Percentiles rank a stretch among this genome's conserved stretches.
Evolutionary conservation across 2,797 vertebrate genomes (phyloP).

Genomic region (Vultur gryphus): DNA sequence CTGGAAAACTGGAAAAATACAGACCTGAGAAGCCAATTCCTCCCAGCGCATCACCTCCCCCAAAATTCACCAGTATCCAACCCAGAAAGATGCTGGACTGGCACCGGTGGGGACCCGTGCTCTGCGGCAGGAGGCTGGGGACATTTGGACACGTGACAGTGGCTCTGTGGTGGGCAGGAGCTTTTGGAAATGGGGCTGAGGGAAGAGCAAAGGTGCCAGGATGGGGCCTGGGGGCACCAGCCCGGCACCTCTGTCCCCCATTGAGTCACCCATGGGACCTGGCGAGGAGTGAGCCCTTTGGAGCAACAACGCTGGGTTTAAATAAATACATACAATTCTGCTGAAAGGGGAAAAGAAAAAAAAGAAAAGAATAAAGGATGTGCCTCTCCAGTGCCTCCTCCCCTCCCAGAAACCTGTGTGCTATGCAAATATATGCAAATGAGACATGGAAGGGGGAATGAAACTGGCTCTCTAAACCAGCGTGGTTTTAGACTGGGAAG

Average conservation of each 20-base stretch:
- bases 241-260: neutral
- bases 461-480: slow-evolving; percentile 23
- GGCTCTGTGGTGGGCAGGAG: neutral
- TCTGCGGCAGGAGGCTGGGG: fast-evolving
- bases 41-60: neutral
- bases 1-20: neutral
- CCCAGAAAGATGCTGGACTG: neutral
- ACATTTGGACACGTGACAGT: neutral
- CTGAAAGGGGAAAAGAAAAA: neutral
- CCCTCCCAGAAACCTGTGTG: slow-evolving; percentile 24
- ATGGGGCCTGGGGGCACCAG: neutral
- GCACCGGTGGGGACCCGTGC: neutral
- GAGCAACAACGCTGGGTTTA: neutral
- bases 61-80: neutral
- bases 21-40: neutral
- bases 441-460: neutral
- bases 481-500: neutral
- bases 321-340: neutral
- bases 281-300: fast-evolving
- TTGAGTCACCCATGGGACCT: neutral
- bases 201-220: neutral
- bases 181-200: neutral
- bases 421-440: slow-evolving; percentile 31
- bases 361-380: neutral
- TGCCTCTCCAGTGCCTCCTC: slow-evolving; percentile 38